A percentile compares a stretch with the other conserved stretches of the same genome.
These are phyloP conservation scores for Champsocephalus gunnari DNA, from an alignment of 2,797 vertebrate genomes.

Conservation along the genomic window DNA sequence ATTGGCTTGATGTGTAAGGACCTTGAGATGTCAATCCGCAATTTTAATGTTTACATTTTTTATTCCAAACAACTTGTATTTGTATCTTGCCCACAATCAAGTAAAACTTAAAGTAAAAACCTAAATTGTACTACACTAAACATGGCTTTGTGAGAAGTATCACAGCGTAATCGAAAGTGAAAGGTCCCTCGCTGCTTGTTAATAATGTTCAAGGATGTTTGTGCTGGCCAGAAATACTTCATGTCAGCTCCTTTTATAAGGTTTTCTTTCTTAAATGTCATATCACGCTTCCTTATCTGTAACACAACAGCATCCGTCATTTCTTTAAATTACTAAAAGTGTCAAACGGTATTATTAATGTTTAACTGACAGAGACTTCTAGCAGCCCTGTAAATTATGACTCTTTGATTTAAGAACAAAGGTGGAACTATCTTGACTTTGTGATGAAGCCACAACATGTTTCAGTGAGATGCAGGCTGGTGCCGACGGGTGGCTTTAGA, in stretches of 20 bases:
- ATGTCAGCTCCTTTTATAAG: background rate
- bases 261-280: background rate
- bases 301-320: background rate
- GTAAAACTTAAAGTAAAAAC: background rate
- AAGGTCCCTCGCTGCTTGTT: background rate
- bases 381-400: background rate
- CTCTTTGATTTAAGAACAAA: constrained; percentile 15
- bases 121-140: background rate
- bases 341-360: background rate
- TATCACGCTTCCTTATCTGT: background rate
- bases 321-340: background rate
- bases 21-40: too few relatives aligned
- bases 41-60: too few relatives aligned
- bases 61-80: background rate
- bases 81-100: background rate
- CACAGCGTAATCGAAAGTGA: constrained; percentile 5
- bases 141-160: background rate
- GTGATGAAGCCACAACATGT: constrained; percentile 13
- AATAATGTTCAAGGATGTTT: background rate
- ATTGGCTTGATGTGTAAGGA: too few relatives aligned
- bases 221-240: background rate
- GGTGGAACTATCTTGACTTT: constrained; percentile 9
- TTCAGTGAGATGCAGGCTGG: background rate
- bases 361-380: constrained; percentile 1
- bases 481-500: background rate